Percentiles rank a stretch among this genome's conserved stretches.
Conservation (phyloP, 2,888 invertebrate species). For the Synergus umbraculus region DNA sequence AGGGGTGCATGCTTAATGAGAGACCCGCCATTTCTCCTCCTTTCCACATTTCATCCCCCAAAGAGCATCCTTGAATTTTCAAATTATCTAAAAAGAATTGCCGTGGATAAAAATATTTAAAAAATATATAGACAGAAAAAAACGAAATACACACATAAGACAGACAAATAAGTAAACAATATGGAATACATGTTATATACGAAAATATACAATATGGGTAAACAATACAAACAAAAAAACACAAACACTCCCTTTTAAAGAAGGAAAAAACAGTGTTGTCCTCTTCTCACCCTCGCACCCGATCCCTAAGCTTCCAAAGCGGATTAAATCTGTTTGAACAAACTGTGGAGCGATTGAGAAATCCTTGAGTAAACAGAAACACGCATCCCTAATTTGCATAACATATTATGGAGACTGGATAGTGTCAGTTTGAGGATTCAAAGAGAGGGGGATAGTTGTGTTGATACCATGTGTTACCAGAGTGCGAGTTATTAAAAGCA, state of each 20-base stretch:
- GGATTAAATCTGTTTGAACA: constrained; percentile 63
- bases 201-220: too few relatives aligned
- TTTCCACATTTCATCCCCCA: constrained; percentile 64
- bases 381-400: constrained; percentile 48
- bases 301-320: constrained; percentile 6
- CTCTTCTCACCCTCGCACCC: constrained; percentile 25
- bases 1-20: constrained; percentile 75
- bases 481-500: constrained; percentile 26
- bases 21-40: constrained; percentile 63
- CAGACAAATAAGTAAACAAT: too few relatives aligned
- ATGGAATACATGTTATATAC: too few relatives aligned
- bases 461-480: constrained; percentile 50
- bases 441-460: constrained; percentile 19
- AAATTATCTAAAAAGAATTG: neutral
- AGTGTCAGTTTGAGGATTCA: constrained; percentile 14
- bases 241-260: neutral
- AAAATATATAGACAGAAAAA: too few relatives aligned
- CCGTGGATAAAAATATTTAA: neutral
- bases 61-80: constrained; percentile 29
- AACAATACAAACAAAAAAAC: too few relatives aligned
- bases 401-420: constrained; percentile 41
- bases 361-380: constrained; percentile 60
- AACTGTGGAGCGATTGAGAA: constrained; percentile 56
- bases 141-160: too few relatives aligned
- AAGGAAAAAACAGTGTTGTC: neutral